Percentiles rank a stretch among this genome's conserved stretches.
These are phyloP conservation scores for Poeciliopsis gracilis DNA, from an alignment of 2,797 vertebrate species.

Conservation along the genomic window DNA sequence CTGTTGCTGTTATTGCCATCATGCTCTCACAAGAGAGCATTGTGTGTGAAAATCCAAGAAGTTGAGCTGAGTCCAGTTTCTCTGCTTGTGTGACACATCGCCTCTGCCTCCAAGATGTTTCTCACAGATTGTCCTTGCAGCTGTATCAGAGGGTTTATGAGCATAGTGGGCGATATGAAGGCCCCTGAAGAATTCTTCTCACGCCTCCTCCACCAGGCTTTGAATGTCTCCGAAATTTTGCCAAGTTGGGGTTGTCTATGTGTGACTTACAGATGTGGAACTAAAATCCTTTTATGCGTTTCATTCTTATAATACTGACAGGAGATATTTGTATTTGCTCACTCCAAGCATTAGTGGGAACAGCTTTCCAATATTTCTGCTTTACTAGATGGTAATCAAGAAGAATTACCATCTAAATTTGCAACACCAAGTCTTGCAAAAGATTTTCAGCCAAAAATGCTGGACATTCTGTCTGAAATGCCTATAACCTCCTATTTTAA, in stretches of 20 bases:
- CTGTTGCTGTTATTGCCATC: slow-evolving; percentile 39
- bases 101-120: slow-evolving; percentile 51
- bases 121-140: slow-evolving; percentile 72
- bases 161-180: slow-evolving; percentile 50
- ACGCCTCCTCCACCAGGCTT: slow-evolving; percentile 57
- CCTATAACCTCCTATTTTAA: not conserved
- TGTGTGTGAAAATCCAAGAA: slow-evolving; percentile 19
- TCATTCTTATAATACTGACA: not conserved
- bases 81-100: slow-evolving; percentile 19
- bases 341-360: not conserved
- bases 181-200: slow-evolving; percentile 68
- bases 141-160: slow-evolving; percentile 71
- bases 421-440: not conserved
- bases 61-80: slow-evolving; percentile 25
- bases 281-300: not conserved
- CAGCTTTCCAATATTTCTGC: not conserved
- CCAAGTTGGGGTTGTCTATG: slow-evolving; percentile 53
- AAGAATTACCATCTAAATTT: not conserved
- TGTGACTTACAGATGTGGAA: slow-evolving; percentile 16
- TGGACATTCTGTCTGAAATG: not conserved
- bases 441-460: not conserved
- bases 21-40: slow-evolving; percentile 25
- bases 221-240: slow-evolving; percentile 63
- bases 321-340: not conserved
- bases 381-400: not conserved